These are phyloP conservation scores for Xiphorhynchus elegans DNA, from an alignment of 2,113 vertebrate genomes.

Conservation along the genomic window DNA sequence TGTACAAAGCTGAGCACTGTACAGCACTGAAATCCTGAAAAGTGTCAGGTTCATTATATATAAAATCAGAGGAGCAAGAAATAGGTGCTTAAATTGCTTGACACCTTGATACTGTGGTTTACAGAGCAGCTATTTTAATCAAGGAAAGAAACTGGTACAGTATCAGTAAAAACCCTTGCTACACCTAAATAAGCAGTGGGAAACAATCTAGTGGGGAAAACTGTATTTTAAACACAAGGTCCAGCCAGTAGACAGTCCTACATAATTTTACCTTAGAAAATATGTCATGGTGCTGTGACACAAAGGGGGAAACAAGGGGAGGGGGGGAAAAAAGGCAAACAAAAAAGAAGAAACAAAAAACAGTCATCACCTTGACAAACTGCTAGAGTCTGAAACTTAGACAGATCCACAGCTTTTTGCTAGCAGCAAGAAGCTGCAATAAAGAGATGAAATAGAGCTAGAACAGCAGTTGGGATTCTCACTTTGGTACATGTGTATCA, in stretches of 20 bases:
- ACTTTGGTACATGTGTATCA: background rate
- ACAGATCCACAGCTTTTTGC: background rate
- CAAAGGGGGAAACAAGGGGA: fast-evolving
- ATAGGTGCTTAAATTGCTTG: background rate
- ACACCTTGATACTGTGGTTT: background rate
- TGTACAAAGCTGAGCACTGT: background rate
- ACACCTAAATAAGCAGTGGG: background rate
- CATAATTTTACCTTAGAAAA: background rate
- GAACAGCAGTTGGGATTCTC: background rate
- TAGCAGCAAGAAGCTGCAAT: background rate
- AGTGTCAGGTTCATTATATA: background rate
- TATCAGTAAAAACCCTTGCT: background rate
- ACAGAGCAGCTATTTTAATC: background rate
- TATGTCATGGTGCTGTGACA: background rate
- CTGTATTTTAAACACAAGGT: background rate
- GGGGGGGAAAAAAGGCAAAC: too few relatives aligned
- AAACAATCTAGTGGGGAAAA: background rate
- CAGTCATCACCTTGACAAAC: background rate
- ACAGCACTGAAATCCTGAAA: background rate
- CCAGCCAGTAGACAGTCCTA: background rate
- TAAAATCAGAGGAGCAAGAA: background rate
- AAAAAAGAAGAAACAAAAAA: fast-evolving
- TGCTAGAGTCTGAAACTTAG: background rate
- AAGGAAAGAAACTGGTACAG: background rate
- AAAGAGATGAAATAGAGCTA: background rate